These are phyloP conservation scores for Eristalis arbustorum DNA, from an alignment of 2,888 invertebrate genomes.

Conservation along the genomic window DNA sequence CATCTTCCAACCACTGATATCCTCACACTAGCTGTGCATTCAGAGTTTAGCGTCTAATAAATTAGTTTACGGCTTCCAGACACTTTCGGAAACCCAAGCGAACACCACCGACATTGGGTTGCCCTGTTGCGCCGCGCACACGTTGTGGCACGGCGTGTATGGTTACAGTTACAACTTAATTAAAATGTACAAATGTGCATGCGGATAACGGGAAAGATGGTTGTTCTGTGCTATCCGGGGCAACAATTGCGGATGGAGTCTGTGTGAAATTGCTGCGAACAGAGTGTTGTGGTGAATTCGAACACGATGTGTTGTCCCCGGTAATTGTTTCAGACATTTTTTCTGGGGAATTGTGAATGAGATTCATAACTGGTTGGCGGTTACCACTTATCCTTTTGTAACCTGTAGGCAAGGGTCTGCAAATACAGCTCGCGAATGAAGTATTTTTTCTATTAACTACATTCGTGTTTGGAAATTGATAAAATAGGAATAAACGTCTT, in stretches of 20 bases:
- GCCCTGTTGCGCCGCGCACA: background rate
- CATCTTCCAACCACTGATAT: slow-evolving; percentile 15
- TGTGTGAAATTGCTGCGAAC: background rate
- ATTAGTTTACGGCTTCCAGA: slow-evolving; percentile 26
- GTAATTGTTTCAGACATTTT: background rate
- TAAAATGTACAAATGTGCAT: slow-evolving; percentile 32
- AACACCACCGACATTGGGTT: background rate
- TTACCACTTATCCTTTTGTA: background rate
- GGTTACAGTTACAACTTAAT: slow-evolving; percentile 31
- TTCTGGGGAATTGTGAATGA: background rate
- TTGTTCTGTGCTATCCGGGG: background rate
- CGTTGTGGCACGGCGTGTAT: background rate
- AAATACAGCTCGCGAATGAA: background rate
- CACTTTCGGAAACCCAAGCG: slow-evolving; percentile 3
- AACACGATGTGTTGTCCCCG: background rate
- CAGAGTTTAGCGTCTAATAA: slow-evolving; percentile 32
- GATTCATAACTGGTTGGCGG: background rate
- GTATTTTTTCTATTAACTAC: background rate
- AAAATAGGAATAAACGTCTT: no score
- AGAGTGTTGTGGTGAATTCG: background rate
- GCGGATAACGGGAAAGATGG: background rate
- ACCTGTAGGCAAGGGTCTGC: background rate
- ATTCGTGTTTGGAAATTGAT: no score
- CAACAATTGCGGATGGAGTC: background rate
- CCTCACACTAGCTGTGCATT: slow-evolving; percentile 21